Evolutionary conservation across 1,140 invertebrate genomes (phyloP).

Genomic region (Drosophila ambigua): DNA sequence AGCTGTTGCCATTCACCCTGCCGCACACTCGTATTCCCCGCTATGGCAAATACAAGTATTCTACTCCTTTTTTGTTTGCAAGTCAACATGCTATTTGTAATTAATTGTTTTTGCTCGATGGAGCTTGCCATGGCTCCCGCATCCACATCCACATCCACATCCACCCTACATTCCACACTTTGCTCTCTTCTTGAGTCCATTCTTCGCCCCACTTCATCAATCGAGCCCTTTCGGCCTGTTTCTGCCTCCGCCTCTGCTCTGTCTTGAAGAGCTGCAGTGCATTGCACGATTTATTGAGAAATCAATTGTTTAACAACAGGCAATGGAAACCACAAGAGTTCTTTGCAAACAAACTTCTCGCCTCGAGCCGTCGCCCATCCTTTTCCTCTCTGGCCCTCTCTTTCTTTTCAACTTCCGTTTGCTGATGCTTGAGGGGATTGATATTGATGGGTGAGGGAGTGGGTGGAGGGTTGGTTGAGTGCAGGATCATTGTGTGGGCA

Average conservation of each 20-base stretch:
- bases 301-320: conserved; percentile 82
- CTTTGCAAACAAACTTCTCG: conserved; percentile 82
- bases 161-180: conserved; percentile 3
- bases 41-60: conserved; percentile 40
- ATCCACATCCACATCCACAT: not conserved
- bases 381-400: conserved; percentile 5
- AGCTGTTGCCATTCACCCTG: conserved; percentile 2
- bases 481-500: conserved; percentile 65
- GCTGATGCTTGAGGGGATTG: conserved; percentile 52
- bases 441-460: conserved; percentile 1
- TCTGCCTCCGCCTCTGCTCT: conserved; percentile 1
- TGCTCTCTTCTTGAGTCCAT: not conserved
- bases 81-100: conserved; percentile 81
- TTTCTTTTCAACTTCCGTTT: conserved; percentile 65
- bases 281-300: conserved; percentile 81
- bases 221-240: conserved; percentile 47
- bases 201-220: conserved; percentile 34
- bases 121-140: conserved; percentile 29
- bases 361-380: conserved; percentile 65
- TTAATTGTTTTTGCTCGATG: conserved; percentile 78
- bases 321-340: conserved; percentile 82
- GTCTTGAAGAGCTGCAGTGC: conserved; percentile 50
- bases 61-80: conserved; percentile 67
- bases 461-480: not conserved
- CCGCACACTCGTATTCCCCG: conserved; percentile 15